A percentile compares a stretch with the other conserved stretches of the same genome.
phyloP scores from a whole-genome alignment of 2,888 invertebrate genomes.

The Trachelus tabidus region DNA sequence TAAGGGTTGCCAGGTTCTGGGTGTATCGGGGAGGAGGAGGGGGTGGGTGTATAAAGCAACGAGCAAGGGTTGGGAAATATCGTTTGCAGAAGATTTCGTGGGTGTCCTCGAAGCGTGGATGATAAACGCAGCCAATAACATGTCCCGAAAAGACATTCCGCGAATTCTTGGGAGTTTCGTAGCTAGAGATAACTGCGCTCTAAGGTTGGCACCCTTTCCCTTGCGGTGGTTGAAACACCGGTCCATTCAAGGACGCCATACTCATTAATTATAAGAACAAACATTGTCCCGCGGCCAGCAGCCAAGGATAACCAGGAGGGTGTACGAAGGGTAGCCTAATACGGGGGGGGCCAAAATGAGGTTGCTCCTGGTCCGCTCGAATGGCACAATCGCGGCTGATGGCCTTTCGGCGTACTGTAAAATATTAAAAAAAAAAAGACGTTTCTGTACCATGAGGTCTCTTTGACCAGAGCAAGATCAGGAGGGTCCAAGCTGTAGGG shows the following conservation, averaged over 20 bases:
- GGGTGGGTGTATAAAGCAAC: not conserved
- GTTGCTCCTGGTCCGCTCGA: conserved; percentile 18
- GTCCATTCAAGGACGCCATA: conserved; percentile 53
- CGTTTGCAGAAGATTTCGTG: conserved; percentile 30
- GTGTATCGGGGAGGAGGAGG: too few species aligned
- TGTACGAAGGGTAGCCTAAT: not conserved
- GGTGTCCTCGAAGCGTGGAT: conserved; percentile 31
- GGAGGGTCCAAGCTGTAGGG: not conserved
- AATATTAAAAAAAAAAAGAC: not conserved
- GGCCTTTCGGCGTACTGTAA: not conserved
- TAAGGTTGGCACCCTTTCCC: conserved; percentile 34
- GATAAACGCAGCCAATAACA: conserved; percentile 49
- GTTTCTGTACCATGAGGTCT: not conserved
- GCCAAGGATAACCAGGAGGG: not conserved
- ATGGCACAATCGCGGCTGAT: conserved; percentile 16
- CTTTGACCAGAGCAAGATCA: not conserved
- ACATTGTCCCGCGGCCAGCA: conserved; percentile 50
- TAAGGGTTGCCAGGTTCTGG: not conserved
- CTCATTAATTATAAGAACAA: conserved; percentile 64
- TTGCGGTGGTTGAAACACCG: conserved; percentile 44
- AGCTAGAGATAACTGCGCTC: conserved; percentile 42
- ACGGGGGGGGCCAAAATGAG: not conserved
- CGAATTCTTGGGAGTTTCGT: conserved; percentile 46
- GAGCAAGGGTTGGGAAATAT: not conserved
- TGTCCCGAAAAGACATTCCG: conserved; percentile 49